phyloP scores from a whole-genome alignment of 2,113 vertebrate species.

The Dicentrarchus labrax region DNA sequence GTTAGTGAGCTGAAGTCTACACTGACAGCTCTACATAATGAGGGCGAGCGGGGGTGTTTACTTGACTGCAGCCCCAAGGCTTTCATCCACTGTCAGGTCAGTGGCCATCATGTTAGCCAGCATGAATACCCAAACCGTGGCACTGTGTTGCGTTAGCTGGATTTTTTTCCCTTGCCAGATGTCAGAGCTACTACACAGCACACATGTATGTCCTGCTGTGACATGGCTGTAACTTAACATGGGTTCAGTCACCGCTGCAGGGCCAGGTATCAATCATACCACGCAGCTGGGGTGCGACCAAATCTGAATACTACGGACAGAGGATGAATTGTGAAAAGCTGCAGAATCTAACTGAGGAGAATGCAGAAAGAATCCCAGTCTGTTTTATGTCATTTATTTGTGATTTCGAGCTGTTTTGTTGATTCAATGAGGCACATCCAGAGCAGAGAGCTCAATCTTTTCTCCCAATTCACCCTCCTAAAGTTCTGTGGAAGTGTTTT shows the following conservation, averaged over 20 bases:
- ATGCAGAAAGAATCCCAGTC: background rate
- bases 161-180: conserved; percentile 41
- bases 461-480: background rate
- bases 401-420: conserved; percentile 35
- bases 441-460: conserved; percentile 6
- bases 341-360: background rate
- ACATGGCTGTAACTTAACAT: conserved; percentile 26
- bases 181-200: conserved; percentile 39
- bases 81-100: conserved; percentile 72
- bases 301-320: background rate
- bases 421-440: conserved; percentile 9
- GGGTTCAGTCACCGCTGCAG: conserved; percentile 28
- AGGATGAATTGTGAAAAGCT: background rate
- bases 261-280: conserved; percentile 27
- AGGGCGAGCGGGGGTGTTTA: conserved; percentile 60
- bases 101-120: conserved; percentile 65
- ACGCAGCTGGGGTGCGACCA: background rate
- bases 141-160: conserved; percentile 33
- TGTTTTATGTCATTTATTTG: conserved; percentile 22
- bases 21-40: conserved; percentile 74
- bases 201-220: conserved; percentile 15
- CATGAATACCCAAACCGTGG: conserved; percentile 28
- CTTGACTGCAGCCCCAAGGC: conserved; percentile 54
- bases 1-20: conserved; percentile 37
- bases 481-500: conserved; percentile 19